A percentile compares a stretch with the other conserved stretches of the same genome.
Evolutionary conservation across 2,113 vertebrate species (phyloP).

Genomic region (Psittacula cyanocephala): DNA sequence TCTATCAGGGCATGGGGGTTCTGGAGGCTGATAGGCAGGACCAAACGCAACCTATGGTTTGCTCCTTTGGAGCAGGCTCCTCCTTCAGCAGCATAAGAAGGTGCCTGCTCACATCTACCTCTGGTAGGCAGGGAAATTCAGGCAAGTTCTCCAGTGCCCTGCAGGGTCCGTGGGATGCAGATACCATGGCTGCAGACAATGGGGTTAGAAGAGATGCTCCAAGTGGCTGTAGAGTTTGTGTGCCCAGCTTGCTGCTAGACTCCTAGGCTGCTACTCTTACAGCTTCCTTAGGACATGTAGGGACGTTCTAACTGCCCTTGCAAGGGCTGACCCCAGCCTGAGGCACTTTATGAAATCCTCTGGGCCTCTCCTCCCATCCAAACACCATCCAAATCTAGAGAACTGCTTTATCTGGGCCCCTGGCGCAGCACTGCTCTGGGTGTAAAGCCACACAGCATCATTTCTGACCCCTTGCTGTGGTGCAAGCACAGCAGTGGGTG

Average conservation of each 20-base stretch:
- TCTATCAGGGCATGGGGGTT: not conserved
- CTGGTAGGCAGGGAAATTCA: not conserved
- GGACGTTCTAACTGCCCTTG: not conserved
- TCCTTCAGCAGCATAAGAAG: not conserved
- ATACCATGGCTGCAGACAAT: rapidly evolving
- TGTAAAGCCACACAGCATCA: not conserved
- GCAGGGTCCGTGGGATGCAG: not conserved
- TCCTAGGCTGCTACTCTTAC: rapidly evolving
- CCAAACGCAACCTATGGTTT: not conserved
- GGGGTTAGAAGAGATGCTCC: not conserved
- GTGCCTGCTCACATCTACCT: not conserved
- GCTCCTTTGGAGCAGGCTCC: rapidly evolving
- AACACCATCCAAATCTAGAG: not conserved
- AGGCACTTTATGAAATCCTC: not conserved
- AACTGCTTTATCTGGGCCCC: not conserved
- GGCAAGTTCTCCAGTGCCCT: not conserved
- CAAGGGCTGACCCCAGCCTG: not conserved
- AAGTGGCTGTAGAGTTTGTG: not conserved
- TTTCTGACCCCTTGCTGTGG: not conserved
- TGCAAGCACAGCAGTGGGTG: not conserved
- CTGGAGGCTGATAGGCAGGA: not conserved
- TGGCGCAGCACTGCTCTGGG: not conserved
- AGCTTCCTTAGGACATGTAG: rapidly evolving
- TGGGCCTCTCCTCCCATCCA: not conserved
- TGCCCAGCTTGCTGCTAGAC: not conserved